Percentiles rank a stretch among this genome's conserved stretches.
Evolutionary conservation across 2,888 invertebrate species (phyloP).

Genomic region (Chrysodeixis includens): DNA sequence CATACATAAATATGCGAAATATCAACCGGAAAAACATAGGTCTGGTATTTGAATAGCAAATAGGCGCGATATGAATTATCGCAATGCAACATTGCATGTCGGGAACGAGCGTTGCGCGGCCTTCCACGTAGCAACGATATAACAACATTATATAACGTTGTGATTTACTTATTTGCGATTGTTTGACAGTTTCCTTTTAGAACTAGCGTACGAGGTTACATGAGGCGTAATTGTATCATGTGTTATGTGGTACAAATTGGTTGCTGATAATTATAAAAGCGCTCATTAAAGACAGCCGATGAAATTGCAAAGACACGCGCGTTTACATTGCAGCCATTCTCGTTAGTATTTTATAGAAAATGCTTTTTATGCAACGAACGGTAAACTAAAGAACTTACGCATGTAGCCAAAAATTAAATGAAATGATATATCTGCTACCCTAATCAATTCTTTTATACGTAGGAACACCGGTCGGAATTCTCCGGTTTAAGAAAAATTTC

Average conservation of each 20-base stretch:
- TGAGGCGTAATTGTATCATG: constrained; percentile 1
- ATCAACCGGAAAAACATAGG: constrained; percentile 41
- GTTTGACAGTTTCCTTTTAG: constrained; percentile 21
- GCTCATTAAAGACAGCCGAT: constrained; percentile 11
- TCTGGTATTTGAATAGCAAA: constrained; percentile 45
- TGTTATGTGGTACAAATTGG: constrained; percentile 14
- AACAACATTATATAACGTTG: constrained; percentile 36
- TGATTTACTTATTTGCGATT: constrained; percentile 14
- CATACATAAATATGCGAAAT: constrained; percentile 29
- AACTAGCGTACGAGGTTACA: constrained; percentile 15
- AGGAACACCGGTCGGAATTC: too few species aligned
- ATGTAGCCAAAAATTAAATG: too few species aligned
- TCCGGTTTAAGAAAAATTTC: too few species aligned
- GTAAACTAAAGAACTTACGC: not conserved
- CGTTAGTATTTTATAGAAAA: constrained; percentile 8
- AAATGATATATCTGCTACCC: too few species aligned
- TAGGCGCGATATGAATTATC: constrained; percentile 37
- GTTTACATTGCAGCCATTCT: constrained; percentile 17
- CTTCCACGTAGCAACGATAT: constrained; percentile 39
- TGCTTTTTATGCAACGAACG: constrained; percentile 1
- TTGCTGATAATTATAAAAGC: constrained; percentile 8
- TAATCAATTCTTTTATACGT: too few species aligned
- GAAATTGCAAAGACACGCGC: constrained; percentile 22
- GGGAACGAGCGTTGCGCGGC: constrained; percentile 8
- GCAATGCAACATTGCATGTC: constrained; percentile 60